Base-by-base conservation (phyloP, 2,113 vertebrate species). In the Bubo scandiacus region DNA sequence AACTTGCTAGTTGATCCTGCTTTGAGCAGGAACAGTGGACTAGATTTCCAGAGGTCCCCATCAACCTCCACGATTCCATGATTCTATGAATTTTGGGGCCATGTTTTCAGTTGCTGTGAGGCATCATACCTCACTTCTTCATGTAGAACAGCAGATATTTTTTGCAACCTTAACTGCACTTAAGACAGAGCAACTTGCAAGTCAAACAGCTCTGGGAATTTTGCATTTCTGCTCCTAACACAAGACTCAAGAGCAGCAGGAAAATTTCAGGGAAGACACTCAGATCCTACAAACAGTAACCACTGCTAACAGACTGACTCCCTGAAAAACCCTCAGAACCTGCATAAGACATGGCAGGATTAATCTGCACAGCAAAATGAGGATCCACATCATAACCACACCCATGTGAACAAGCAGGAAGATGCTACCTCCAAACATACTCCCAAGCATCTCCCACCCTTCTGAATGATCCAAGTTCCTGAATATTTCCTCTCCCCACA, bases 281-380 rank as follows among this genome's bases (percentile, higher is more conserved):
- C 19, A 5, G 74, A 45, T 59, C 34, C 59, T 66, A 83, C 51
- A 83, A 43, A 71, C 25, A 54, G 10, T n/a, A 88, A 63, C 23
- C 29, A 59, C 57, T 45, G 29, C 25, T 34, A 66, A 72, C 30
- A 67, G 47, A 38, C 19, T 16, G 21, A 61, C 45, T 61, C 40
- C 47, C 40, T 47, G 42, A 80, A 43, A 80, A 73, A 55, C 32
- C 27, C 27, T 61, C 49, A 68, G 22, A 29, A 25, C 47, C 40
- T 51, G 38, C 1, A 0, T 36, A 66, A 38, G 4, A 22, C 5
- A 1, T 19, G 5, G 15, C 45, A 79, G 22, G 13, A 78, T 58
- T 54, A 61, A 88, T 23, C 45, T 0, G 1, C 30, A 38, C 59
- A 49, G 47, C n/a, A 79, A 42, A 83, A 42, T 4, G 6, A 66